Conservation (phyloP, 1,140 invertebrate genomes). For the Neodiprion lecontei region DNA sequence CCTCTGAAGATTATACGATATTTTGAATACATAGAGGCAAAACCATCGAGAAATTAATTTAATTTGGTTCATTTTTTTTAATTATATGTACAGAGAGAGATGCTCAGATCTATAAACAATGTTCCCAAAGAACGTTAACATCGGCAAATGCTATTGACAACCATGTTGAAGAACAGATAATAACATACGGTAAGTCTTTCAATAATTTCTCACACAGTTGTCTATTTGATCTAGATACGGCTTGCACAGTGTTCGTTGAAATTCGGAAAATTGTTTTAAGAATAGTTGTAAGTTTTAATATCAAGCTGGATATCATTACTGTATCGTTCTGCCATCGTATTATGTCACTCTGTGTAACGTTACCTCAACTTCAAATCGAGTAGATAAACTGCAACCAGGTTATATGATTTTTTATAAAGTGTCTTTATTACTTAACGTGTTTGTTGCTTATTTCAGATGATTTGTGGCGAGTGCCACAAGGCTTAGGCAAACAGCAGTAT, state of each 20-base stretch:
- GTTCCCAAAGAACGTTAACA: conserved; percentile 33
- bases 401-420: conserved; percentile 22
- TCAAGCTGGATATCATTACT: conserved; percentile 17
- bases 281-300: conserved; percentile 21
- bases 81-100: conserved; percentile 49
- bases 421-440: conserved; percentile 21
- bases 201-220: too few species aligned
- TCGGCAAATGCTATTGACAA: conserved; percentile 34
- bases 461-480: conserved; percentile 57
- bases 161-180: conserved; percentile 39
- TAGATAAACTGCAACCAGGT: conserved; percentile 22
- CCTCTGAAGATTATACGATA: too few species aligned
- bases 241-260: too few species aligned
- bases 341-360: too few species aligned
- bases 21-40: too few species aligned
- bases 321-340: conserved; percentile 16
- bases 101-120: conserved; percentile 45
- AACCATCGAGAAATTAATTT: not conserved
- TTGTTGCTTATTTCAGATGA: conserved; percentile 57
- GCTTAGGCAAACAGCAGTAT: conserved; percentile 65
- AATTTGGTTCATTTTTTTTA: not conserved
- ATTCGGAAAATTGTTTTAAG: too few species aligned
- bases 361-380: not conserved
- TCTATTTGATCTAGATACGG: too few species aligned
- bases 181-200: conserved; percentile 49